These are phyloP conservation scores for Noctua pronuba DNA, from an alignment of 2,888 invertebrate genomes.

Conservation along the genomic window DNA sequence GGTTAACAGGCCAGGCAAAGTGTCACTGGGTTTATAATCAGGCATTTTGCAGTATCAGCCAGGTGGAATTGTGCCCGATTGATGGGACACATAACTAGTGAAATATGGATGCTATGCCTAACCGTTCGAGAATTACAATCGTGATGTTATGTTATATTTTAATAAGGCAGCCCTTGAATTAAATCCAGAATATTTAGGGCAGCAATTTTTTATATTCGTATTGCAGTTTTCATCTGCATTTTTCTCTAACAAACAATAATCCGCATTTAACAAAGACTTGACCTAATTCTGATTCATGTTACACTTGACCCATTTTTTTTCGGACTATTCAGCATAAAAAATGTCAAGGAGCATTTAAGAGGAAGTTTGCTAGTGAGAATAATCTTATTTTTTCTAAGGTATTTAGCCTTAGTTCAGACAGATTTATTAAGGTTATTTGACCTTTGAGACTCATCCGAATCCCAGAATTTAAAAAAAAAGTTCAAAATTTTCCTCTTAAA, in stretches of 20 bases:
- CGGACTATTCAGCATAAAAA: neutral
- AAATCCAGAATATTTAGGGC: neutral
- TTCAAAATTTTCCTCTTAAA: slow-evolving; percentile 19
- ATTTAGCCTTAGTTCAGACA: neutral
- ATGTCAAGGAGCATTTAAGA: neutral
- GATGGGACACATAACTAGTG: neutral
- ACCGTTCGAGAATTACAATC: neutral
- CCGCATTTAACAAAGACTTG: neutral
- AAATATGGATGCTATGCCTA: neutral
- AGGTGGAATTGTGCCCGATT: neutral
- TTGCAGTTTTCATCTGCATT: no score
- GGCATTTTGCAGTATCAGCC: neutral
- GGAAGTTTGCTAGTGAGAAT: neutral
- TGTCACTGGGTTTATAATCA: neutral
- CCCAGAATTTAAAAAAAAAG: slow-evolving; percentile 10
- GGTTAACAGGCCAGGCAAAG: neutral
- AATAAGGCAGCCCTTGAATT: neutral
- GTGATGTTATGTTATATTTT: neutral
- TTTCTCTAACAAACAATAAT: neutral
- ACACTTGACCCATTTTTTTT: slow-evolving; percentile 2
- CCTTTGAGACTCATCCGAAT: neutral
- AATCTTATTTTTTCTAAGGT: neutral
- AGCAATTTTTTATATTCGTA: no score
- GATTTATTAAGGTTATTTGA: slow-evolving; percentile 10
- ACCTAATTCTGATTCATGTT: slow-evolving; percentile 8